Conservation (phyloP, 2,113 vertebrate genomes). For the Python bivittatus region DNA sequence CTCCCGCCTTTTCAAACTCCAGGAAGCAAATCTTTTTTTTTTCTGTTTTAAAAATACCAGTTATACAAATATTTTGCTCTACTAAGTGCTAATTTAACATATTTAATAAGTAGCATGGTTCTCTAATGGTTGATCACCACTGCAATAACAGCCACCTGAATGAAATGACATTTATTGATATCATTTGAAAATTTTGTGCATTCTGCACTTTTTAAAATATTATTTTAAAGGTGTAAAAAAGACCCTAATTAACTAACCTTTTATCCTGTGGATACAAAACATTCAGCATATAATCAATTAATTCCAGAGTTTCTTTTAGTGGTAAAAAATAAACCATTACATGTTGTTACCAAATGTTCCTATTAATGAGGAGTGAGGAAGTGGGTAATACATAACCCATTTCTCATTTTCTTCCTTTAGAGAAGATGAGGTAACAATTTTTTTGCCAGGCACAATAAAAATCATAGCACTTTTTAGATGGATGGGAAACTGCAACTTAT, state of each 20-base stretch:
- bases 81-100: background rate
- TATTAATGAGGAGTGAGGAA: background rate
- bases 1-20: background rate
- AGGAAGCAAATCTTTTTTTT: background rate
- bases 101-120: background rate
- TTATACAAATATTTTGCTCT: background rate
- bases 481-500: background rate
- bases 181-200: background rate
- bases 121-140: background rate
- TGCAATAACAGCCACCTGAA: background rate
- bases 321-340: background rate
- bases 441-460: background rate
- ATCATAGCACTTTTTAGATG: background rate
- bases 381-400: background rate
- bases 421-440: background rate
- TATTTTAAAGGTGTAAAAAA: background rate
- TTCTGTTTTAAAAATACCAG: background rate
- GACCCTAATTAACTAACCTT: background rate
- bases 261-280: background rate
- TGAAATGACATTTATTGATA: background rate
- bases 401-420: background rate
- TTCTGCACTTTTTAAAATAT: background rate
- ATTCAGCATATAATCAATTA: background rate
- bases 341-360: background rate
- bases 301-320: background rate